Conservation (phyloP, 2,797 vertebrate species). For the Gobionotothen gibberifrons region DNA sequence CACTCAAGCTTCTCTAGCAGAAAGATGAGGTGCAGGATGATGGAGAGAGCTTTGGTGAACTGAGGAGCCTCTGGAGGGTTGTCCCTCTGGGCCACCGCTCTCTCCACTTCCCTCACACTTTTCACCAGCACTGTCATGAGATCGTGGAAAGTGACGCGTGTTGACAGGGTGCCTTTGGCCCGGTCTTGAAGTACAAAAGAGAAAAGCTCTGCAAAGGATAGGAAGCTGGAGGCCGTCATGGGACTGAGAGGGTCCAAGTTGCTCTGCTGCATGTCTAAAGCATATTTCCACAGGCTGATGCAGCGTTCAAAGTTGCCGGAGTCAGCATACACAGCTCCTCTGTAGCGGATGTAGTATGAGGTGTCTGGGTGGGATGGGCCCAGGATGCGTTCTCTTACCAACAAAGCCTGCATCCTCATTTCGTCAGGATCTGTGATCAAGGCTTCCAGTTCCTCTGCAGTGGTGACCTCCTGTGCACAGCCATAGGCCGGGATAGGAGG, state of each 20-base stretch:
- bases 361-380: constrained; percentile 96
- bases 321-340: constrained; percentile 95
- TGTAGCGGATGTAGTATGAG: constrained; percentile 96
- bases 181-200: constrained; percentile 96
- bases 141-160: constrained; percentile 91
- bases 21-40: constrained; percentile 95
- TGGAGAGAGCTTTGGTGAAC: constrained; percentile 94
- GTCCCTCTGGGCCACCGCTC: constrained; percentile 90
- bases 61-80: constrained; percentile 89
- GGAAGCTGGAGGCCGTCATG: constrained; percentile 96
- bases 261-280: constrained; percentile 96
- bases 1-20: constrained; percentile 94
- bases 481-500: constrained; percentile 92
- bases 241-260: constrained; percentile 96
- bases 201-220: constrained; percentile 97
- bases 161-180: constrained; percentile 90
- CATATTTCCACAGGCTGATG: constrained; percentile 96
- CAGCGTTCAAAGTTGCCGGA: constrained; percentile 96
- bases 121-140: constrained; percentile 94
- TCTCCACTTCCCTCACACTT: constrained; percentile 93
- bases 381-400: constrained; percentile 93
- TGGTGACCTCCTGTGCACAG: constrained; percentile 90
- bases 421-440: constrained; percentile 95
- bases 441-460: constrained; percentile 90
- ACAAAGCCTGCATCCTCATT: constrained; percentile 96